Base-by-base conservation (phyloP, 2,113 vertebrate genomes). In the Ploceus nigricollis region DNA sequence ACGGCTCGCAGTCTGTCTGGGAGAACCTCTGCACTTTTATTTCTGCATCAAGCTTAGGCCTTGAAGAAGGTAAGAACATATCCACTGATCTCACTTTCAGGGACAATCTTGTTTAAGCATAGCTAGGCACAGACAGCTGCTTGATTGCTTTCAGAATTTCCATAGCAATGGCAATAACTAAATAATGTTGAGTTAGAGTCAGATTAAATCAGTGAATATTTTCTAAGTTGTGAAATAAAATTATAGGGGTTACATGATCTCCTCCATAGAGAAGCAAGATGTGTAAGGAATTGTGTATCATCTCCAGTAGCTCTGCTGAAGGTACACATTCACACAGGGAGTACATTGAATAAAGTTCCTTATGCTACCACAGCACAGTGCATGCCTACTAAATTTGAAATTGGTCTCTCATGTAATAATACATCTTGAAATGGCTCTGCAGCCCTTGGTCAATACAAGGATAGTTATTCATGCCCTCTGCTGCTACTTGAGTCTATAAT, bases 141-240 rank as follows among this genome's bases (percentile, higher is more conserved):
- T 87, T 58, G 33, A 54, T 75, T 84, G 27, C 25, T 84, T 87
- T 83, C 57, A 47, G 40, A 81, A 83, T 83, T 81, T 87, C 79
- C 7, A 33, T 28, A 58, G 39, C 57, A 93, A 40, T 70, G 42
- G 7, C 56, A 92, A 64, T 48, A 93, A 85, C 71, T 82, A 82
- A 63, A 78, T 72, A 30, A 68, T 21, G 18, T 22, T 82, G 57
- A 16, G 48, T 28, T 82, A 85, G 39, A 64, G 11, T 63, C 33
- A 87, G 33, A 87, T 87, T 81, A 91, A 94, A 91, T 78, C 10
- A 14, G 30, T 58, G 30, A 48, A 14, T 68, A n/a, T 58, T 71
- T 82, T 79, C 73, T 78, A 80, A 79, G 5, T 1, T 31, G 13
- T 40, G 35, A 84, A 89, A 93, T 81, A 33, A 63, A 81, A 33